Conservation (phyloP, 1,140 invertebrate species). For the Gonatopus flavifemur region DNA sequence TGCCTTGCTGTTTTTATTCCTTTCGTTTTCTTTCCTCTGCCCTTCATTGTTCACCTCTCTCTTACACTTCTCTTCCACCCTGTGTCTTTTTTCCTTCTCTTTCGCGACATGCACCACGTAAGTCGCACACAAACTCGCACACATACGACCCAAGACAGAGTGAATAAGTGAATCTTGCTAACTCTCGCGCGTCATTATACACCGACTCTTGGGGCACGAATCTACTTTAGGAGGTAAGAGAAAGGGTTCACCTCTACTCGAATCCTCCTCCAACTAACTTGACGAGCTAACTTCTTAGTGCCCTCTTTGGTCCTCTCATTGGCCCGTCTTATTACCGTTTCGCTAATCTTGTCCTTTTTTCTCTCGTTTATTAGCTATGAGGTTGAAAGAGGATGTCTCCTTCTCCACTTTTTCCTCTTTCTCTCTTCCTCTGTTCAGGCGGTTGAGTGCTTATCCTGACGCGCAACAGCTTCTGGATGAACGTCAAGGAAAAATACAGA, state of each 20-base stretch:
- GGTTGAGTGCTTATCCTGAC: too few relatives aligned
- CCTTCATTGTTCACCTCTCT: constrained; percentile 32
- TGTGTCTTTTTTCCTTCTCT: constrained; percentile 13
- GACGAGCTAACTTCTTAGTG: too few relatives aligned
- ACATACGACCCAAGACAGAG: too few relatives aligned
- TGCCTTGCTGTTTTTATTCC: constrained; percentile 24
- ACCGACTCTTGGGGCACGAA: constrained; percentile 48
- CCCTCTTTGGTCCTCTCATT: constrained; percentile 29
- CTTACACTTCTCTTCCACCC: constrained; percentile 16
- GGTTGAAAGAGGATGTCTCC: too few relatives aligned
- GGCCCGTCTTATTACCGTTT: constrained; percentile 45
- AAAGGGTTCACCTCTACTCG: too few relatives aligned
- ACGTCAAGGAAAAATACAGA: too few relatives aligned
- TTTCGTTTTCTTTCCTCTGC: constrained; percentile 28
- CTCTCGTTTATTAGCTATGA: constrained; percentile 49
- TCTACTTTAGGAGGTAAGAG: constrained; percentile 51
- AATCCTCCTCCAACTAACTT: constrained; percentile 32
- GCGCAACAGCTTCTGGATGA: too few relatives aligned
- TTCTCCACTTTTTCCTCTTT: too few relatives aligned
- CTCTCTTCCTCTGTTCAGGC: too few relatives aligned
- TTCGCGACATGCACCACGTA: constrained; percentile 6
- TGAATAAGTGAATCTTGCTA: too few relatives aligned
- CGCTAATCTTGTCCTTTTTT: constrained; percentile 49
- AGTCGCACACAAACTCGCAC: too few relatives aligned
- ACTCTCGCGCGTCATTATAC: constrained; percentile 55